These are phyloP conservation scores for Cephalopterus ornatus DNA, from an alignment of 2,113 vertebrate species.

Conservation along the genomic window DNA sequence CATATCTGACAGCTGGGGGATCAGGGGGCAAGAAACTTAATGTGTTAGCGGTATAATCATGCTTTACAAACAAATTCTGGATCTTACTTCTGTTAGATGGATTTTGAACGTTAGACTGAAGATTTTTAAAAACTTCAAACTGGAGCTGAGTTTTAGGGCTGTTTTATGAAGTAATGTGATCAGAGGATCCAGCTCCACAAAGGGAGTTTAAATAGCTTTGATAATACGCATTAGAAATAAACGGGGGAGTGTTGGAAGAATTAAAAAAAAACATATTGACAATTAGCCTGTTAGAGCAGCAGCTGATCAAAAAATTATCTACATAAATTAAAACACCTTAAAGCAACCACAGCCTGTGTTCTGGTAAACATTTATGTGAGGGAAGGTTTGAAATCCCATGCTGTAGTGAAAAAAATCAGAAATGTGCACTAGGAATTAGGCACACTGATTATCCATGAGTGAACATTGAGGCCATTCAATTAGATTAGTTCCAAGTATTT, in stretches of 20 bases:
- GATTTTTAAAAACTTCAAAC: background rate
- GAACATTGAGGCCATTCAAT: conserved; percentile 32
- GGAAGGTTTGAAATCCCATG: background rate
- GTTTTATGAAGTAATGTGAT: background rate
- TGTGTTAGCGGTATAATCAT: background rate
- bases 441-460: conserved; percentile 10
- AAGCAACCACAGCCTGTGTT: background rate
- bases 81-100: background rate
- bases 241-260: background rate
- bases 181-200: background rate
- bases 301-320: background rate
- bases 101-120: background rate
- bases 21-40: background rate
- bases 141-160: background rate
- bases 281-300: background rate
- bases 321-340: background rate
- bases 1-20: background rate
- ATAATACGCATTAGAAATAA: background rate
- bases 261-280: background rate
- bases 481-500: conserved; percentile 32
- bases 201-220: background rate
- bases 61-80: background rate
- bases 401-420: background rate
- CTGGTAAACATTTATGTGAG: background rate
- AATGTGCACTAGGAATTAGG: background rate